Evolutionary conservation across 2,797 vertebrate genomes (phyloP).

Genomic region (Acrossocheilus fasciatus): DNA sequence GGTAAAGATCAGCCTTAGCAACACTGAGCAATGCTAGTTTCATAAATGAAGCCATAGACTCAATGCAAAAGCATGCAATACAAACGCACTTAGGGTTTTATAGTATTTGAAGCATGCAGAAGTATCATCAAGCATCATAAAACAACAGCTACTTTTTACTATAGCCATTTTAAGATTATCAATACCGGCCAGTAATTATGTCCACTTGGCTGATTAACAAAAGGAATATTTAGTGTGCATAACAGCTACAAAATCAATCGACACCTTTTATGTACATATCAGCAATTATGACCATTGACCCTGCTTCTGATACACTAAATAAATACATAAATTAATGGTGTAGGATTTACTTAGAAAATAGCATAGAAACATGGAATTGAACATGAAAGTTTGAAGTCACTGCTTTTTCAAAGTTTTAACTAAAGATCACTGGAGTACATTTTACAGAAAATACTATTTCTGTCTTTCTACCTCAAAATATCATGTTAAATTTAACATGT

Average conservation of each 20-base stretch:
- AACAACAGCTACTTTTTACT: background rate
- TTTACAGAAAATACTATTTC: background rate
- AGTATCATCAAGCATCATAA: constrained; percentile 6
- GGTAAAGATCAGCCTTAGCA: constrained; percentile 5
- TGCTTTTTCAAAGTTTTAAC: background rate
- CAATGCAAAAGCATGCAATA: background rate
- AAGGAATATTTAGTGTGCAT: background rate
- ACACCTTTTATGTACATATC: background rate
- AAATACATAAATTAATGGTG: background rate
- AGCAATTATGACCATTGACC: background rate
- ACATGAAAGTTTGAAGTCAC: background rate
- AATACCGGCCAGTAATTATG: background rate
- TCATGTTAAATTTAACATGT: background rate
- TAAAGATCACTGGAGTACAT: background rate
- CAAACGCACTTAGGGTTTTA: background rate
- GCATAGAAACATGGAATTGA: background rate
- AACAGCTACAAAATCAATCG: background rate
- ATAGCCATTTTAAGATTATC: background rate
- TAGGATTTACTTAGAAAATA: background rate
- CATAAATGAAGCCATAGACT: background rate
- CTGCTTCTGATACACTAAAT: background rate
- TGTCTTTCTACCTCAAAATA: background rate
- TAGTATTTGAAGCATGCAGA: background rate
- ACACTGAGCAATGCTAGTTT: background rate
- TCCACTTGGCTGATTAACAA: background rate